phyloP scores from a whole-genome alignment of 2,113 vertebrate genomes.

The Vireo altiloquus region DNA sequence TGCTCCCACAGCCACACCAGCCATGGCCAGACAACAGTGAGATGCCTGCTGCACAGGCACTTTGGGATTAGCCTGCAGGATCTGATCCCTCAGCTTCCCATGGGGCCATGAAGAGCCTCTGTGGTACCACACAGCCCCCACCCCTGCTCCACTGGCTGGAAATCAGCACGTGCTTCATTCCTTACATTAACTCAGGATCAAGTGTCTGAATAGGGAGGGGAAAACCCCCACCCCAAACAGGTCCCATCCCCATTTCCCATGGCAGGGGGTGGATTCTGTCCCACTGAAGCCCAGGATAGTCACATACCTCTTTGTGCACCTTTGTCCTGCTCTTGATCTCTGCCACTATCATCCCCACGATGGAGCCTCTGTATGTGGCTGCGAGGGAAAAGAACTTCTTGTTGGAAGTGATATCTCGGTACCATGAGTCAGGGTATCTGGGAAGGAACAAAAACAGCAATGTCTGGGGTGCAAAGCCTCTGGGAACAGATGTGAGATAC shows the following conservation, averaged over 20 bases:
- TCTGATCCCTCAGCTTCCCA: not conserved
- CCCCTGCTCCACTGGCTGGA: not conserved
- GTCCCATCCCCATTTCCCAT: rapidly evolving
- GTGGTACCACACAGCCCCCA: not conserved
- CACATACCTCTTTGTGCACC: constrained; percentile 94
- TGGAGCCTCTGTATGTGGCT: constrained; percentile 91
- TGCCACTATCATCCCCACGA: constrained; percentile 98
- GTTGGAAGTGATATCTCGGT: constrained; percentile 99
- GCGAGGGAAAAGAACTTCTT: constrained; percentile 99
- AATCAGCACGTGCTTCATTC: not conserved
- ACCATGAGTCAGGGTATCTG: constrained; percentile 99
- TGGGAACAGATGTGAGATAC: not conserved
- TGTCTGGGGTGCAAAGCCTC: not conserved
- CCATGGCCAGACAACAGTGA: not conserved
- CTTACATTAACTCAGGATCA: not conserved
- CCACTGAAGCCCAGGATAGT: not conserved
- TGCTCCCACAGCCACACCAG: not conserved
- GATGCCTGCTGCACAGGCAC: not conserved
- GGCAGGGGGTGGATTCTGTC: not conserved
- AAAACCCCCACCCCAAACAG: not conserved
- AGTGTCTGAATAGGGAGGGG: not conserved
- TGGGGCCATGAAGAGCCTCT: not conserved
- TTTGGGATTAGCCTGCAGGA: not conserved
- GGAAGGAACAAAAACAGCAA: not conserved
- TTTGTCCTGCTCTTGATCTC: constrained; percentile 98